phyloP scores from a whole-genome alignment of 2,888 invertebrate species.

The Meta bourneti region DNA sequence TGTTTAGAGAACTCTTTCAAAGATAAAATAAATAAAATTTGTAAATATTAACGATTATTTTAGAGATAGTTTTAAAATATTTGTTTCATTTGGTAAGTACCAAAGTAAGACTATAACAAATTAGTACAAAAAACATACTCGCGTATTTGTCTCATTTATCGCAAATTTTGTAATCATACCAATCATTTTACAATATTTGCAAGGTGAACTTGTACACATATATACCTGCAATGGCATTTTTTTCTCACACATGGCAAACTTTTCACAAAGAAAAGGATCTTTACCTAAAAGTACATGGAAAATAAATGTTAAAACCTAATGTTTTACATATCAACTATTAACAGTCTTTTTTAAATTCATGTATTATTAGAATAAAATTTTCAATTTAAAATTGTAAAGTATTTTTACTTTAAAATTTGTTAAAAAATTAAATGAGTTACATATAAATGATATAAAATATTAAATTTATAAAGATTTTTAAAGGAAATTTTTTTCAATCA shows the following conservation, averaged over 20 bases:
- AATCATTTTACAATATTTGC: too few relatives aligned
- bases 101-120: too few relatives aligned
- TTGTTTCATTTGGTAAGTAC: too few relatives aligned
- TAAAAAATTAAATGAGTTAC: not conserved
- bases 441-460: not conserved
- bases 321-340: not conserved
- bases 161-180: too few relatives aligned
- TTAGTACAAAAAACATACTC: too few relatives aligned
- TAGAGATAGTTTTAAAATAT: too few relatives aligned
- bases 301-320: not conserved
- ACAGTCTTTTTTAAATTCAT: not conserved
- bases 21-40: too few relatives aligned
- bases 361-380: not conserved
- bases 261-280: conserved; percentile 64
- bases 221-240: conserved; percentile 62
- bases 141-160: too few relatives aligned
- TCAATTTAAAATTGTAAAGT: not conserved
- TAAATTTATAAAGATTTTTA: not conserved
- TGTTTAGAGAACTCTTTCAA: not conserved
- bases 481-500: not conserved
- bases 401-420: not conserved
- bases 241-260: conserved; percentile 64
- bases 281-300: conserved; percentile 43
- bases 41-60: too few relatives aligned
- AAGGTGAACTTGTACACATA: not conserved